Base-by-base conservation (phyloP, 2,888 invertebrate genomes). In the Troilus luridus region DNA sequence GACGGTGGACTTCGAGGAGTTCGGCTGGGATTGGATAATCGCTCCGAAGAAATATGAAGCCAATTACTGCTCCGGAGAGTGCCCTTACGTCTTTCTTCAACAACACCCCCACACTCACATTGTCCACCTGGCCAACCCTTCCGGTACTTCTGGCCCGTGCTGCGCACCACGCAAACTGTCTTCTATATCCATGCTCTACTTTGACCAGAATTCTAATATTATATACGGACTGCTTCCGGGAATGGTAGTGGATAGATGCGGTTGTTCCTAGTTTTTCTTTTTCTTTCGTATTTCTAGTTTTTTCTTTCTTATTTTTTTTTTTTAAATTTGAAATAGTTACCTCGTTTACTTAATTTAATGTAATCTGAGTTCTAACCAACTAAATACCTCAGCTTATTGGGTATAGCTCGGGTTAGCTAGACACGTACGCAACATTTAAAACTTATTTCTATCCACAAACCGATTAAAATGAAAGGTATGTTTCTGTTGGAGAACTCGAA, bases 1-100 rank as follows among this genome's bases (percentile, higher is more conserved):
- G 85, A 96, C 96, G 21, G 98, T 99, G 24, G 98, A 99, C 95
- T 99, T 99, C 94, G 97, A 97, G 93, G 96, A 97, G 93, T 98
- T 99, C 94, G 98, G 98, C 58, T 99, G 99, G 98, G 98, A 99
- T 94, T 99, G 98, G 97, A 98, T 99, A 93, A 98, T 99, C 92
- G 98, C 98, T 0, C 99, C 99, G 0, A 98, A 98, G 93, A 96
- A 96, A 93, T 99, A 99, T 95, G 97, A 98, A 93, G 99, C 99
- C 12, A 98, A 98, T 95, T 98, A 98, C 95, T 99, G 99, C 95
- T 96, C 98, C 91, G 93, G 99, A 12, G 98, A 98, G 93, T 99
- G 99, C 94, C 97, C 97, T 0, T 97, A 97, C 94, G 96, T 98
- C 90, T 98, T 98, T 94, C 95, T 98, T 92, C 98, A 97, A 94